Conservation (phyloP, 2,888 invertebrate species). For the Agonopterix heracliana region DNA sequence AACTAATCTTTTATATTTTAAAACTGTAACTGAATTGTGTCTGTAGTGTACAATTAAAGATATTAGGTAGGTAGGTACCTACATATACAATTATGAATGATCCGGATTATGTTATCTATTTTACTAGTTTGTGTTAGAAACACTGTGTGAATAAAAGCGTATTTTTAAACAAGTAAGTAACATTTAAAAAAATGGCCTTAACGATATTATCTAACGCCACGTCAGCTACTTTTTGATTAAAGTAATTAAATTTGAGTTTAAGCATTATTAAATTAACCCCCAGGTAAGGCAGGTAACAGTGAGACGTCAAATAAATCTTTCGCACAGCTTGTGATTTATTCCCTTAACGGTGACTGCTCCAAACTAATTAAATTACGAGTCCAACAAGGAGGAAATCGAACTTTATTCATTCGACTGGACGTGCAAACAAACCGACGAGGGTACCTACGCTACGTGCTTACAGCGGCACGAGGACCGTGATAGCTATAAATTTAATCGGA, state of each 20-base stretch:
- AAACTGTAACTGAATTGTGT: no score
- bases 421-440: conserved; percentile 17
- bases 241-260: no score
- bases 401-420: conserved; percentile 19
- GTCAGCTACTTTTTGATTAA: no score
- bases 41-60: no score
- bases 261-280: conserved; percentile 10
- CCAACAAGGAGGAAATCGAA: conserved; percentile 17
- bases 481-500: conserved; percentile 38
- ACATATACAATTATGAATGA: no score
- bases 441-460: conserved; percentile 1
- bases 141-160: no score
- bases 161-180: no score
- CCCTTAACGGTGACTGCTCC: conserved; percentile 14
- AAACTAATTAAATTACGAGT: conserved; percentile 30
- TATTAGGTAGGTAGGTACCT: neutral
- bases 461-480: conserved; percentile 25
- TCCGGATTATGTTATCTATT: no score
- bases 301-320: conserved; percentile 13
- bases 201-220: neutral
- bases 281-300: conserved; percentile 1
- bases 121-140: no score
- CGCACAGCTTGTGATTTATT: conserved; percentile 22
- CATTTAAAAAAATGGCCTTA: neutral
- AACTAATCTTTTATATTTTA: no score